Conservation (phyloP, 2,113 vertebrate genomes). For the Scartelaos histophorus region DNA sequence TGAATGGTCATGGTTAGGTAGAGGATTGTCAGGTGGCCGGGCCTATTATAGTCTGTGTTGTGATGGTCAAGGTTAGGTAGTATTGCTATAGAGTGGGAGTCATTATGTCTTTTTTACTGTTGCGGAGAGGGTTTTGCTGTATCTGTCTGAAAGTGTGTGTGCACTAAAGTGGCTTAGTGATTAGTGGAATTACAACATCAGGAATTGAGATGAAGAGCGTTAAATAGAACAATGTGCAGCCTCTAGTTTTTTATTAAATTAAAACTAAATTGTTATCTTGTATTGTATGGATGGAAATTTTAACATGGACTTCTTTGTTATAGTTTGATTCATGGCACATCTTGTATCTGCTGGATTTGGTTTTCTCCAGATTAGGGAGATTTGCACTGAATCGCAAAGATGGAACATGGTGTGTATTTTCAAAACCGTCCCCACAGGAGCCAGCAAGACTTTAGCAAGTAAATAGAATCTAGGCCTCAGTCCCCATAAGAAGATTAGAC, state of each 20-base stretch:
- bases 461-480: slow-evolving; percentile 79
- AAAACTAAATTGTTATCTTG: background rate
- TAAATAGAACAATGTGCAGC: slow-evolving; percentile 46
- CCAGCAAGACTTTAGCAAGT: slow-evolving; percentile 69
- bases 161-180: slow-evolving; percentile 60
- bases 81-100: slow-evolving; percentile 65
- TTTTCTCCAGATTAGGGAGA: slow-evolving; percentile 71
- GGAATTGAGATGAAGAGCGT: slow-evolving; percentile 64
- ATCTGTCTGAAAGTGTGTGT: slow-evolving; percentile 20
- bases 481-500: slow-evolving; percentile 86
- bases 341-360: slow-evolving; percentile 78
- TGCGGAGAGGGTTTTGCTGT: slow-evolving; percentile 33
- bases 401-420: slow-evolving; percentile 21
- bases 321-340: slow-evolving; percentile 26
- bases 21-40: slow-evolving; percentile 66
- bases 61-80: slow-evolving; percentile 74
- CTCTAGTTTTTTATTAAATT: background rate
- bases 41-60: slow-evolving; percentile 58
- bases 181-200: slow-evolving; percentile 67
- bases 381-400: slow-evolving; percentile 73
- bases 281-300: slow-evolving; percentile 20
- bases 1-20: slow-evolving; percentile 70
- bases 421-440: slow-evolving; percentile 35
- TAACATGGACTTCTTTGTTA: slow-evolving; percentile 32
- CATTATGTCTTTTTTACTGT: slow-evolving; percentile 67